Evolutionary conservation across 2,113 vertebrate species (phyloP).

Genomic region (Camarhynchus parvulus): DNA sequence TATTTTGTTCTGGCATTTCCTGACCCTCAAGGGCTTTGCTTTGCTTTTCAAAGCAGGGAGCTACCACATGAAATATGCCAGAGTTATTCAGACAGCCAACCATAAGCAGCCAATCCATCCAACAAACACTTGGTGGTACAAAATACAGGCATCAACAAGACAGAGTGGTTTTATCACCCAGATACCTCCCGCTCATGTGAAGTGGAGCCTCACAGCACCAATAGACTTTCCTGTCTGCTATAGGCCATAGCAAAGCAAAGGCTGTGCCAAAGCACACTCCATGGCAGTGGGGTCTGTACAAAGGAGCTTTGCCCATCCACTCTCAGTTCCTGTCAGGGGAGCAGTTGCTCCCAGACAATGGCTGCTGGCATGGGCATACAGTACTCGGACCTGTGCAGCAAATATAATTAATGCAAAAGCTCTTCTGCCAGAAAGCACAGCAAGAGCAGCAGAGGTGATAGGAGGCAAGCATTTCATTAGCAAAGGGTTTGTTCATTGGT

Average conservation of each 20-base stretch:
- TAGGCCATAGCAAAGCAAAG: background rate
- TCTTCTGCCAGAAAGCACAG: background rate
- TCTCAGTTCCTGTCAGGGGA: background rate
- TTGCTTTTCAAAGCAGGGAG: background rate
- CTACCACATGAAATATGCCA: background rate
- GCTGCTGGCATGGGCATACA: background rate
- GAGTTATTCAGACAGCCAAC: background rate
- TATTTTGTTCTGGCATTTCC: background rate
- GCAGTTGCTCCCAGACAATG: background rate
- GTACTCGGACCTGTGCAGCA: background rate
- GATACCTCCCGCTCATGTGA: background rate
- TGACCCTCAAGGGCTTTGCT: background rate
- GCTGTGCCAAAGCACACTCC: background rate
- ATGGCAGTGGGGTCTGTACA: background rate
- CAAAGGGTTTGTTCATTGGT: background rate
- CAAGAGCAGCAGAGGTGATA: background rate
- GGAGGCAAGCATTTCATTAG: background rate
- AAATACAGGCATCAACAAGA: background rate
- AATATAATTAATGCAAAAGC: background rate
- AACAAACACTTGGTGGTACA: background rate
- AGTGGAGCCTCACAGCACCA: background rate
- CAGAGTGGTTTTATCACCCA: fast-evolving
- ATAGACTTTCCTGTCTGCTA: background rate
- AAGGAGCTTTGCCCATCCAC: background rate
- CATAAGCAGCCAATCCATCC: background rate